These are phyloP conservation scores for Podarcis cretensis DNA, from an alignment of 2,113 vertebrate species.

Conservation along the genomic window DNA sequence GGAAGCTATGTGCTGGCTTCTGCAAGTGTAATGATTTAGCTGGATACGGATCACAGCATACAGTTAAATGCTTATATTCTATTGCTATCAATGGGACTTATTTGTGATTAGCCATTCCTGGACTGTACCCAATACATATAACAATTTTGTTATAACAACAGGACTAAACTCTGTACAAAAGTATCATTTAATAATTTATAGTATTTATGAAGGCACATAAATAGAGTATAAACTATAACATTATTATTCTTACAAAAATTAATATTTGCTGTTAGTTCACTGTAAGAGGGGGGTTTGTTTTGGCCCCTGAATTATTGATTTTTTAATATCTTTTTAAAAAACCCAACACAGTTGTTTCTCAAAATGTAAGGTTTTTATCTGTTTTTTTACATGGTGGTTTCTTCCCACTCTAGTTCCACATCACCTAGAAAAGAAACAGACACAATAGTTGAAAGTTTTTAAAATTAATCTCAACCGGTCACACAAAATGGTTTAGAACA, in stretches of 20 bases:
- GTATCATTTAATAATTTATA: conserved; percentile 38
- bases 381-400: conserved; percentile 92
- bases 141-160: conserved; percentile 25
- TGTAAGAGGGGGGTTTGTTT: conserved; percentile 70
- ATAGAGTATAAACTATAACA: conserved; percentile 49
- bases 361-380: conserved; percentile 46
- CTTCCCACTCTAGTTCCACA: conserved; percentile 98
- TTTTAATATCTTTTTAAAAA: conserved; percentile 28
- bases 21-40: too few species aligned
- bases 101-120: not conserved
- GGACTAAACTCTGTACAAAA: conserved; percentile 59
- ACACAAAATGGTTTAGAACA: conserved; percentile 8
- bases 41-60: too few species aligned
- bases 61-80: not conserved
- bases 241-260: conserved; percentile 9
- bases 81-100: not conserved
- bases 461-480: not conserved
- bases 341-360: conserved; percentile 66
- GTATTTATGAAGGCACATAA: conserved; percentile 73
- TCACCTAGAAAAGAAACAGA: conserved; percentile 85
- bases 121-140: conserved; percentile 6
- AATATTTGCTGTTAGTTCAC: conserved; percentile 49
- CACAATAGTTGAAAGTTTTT: conserved; percentile 1
- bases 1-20: too few species aligned
- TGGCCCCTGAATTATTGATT: conserved; percentile 70